phyloP scores from a whole-genome alignment of 2,888 invertebrate species.

The Andrena bucephala region DNA sequence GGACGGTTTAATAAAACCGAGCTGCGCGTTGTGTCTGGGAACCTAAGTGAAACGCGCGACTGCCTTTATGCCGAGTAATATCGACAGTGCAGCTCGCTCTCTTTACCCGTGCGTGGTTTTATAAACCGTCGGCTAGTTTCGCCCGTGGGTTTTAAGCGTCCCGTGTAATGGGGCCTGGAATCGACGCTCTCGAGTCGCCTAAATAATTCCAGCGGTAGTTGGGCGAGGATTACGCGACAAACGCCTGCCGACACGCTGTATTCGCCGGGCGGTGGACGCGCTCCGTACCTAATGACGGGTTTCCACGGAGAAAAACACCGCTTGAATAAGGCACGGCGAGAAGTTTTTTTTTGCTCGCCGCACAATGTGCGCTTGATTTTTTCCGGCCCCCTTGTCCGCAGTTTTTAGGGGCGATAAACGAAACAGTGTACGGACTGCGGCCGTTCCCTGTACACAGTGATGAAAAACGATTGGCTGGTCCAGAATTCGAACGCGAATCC shows the following conservation, averaged over 20 bases:
- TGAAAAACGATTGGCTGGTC: no score
- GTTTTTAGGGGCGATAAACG: no score
- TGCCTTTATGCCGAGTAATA: constrained; percentile 43
- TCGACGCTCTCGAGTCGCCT: constrained; percentile 5
- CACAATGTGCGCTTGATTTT: neutral
- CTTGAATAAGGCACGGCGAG: neutral
- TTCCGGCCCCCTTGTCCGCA: neutral
- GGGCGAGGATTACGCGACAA: neutral
- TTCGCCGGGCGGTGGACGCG: neutral
- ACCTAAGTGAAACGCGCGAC: constrained; percentile 50
- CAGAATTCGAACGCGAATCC: no score
- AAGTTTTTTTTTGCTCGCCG: neutral
- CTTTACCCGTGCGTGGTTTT: constrained; percentile 13
- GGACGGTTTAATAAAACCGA: constrained; percentile 55
- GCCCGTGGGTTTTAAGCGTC: constrained; percentile 3
- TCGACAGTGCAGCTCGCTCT: constrained; percentile 40
- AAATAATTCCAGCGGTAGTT: neutral
- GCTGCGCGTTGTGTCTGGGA: constrained; percentile 31
- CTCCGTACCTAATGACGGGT: neutral
- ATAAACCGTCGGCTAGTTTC: constrained; percentile 15
- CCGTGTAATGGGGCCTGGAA: constrained; percentile 9
- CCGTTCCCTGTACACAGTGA: no score
- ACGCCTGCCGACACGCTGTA: neutral
- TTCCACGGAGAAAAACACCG: neutral
- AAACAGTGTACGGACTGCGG: no score